Evolutionary conservation across 2,888 invertebrate species (phyloP).

Genomic region (Ophion ellenae): DNA sequence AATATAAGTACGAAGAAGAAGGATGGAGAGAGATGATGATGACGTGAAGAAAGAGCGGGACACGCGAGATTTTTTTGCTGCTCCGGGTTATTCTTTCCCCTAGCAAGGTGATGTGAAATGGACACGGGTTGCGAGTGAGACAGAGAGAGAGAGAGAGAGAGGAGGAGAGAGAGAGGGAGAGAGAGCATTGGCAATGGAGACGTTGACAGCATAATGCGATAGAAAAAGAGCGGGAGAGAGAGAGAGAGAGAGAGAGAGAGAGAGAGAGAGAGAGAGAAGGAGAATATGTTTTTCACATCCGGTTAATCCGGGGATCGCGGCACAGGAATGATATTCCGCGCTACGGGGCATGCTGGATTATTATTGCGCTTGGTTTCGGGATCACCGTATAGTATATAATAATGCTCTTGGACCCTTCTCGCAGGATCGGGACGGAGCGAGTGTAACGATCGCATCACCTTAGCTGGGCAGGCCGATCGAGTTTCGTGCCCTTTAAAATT

Average conservation of each 20-base stretch:
- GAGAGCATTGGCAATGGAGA: too few species aligned
- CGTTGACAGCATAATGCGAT: too few species aligned
- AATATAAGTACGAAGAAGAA: slow-evolving; percentile 8
- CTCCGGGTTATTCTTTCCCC: background rate
- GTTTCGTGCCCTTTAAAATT: background rate
- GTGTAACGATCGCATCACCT: background rate
- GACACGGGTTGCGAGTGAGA: background rate
- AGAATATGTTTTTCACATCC: slow-evolving; percentile 24
- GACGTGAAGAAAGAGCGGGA: background rate
- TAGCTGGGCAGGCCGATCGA: background rate
- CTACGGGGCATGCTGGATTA: background rate
- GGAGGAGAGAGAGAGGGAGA: too few species aligned
- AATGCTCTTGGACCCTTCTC: slow-evolving; percentile 3
- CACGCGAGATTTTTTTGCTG: background rate
- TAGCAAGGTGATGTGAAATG: background rate
- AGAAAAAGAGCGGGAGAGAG: background rate
- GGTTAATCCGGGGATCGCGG: slow-evolving; percentile 18
- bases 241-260: background rate
- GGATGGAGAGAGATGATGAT: background rate
- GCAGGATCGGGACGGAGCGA: background rate
- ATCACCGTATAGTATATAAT: background rate
- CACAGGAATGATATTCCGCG: slow-evolving; percentile 15
- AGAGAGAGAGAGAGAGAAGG: background rate
- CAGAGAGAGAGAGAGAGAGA: too few species aligned
- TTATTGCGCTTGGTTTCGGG: slow-evolving; percentile 19